These are phyloP conservation scores for Apodemus speciosus DNA, from an alignment of 2,113 vertebrate species.

Conservation along the genomic window DNA sequence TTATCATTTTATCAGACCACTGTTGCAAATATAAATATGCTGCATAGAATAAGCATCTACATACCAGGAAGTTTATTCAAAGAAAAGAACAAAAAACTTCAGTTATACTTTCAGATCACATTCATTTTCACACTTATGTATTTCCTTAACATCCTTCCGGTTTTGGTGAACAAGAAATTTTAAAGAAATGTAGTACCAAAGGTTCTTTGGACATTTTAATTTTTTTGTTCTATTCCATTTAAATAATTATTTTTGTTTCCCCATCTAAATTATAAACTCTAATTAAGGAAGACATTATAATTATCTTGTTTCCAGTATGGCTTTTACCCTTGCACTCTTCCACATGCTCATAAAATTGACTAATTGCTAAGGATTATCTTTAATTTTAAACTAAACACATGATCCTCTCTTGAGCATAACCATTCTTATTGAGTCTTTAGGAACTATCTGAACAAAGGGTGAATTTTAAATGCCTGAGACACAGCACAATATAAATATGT, in stretches of 20 bases:
- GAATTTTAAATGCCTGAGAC: background rate
- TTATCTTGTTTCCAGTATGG: background rate
- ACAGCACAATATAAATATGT: background rate
- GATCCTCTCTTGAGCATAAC: background rate
- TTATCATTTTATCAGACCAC: background rate
- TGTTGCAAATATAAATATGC: background rate
- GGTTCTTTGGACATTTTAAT: background rate
- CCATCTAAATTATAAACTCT: background rate
- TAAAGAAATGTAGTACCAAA: background rate
- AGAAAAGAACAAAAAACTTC: background rate
- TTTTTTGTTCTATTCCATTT: constrained; percentile 8
- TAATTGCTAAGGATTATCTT: background rate
- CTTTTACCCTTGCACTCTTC: background rate
- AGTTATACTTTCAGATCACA: background rate
- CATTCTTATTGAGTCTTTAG: constrained; percentile 7
- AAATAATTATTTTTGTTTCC: background rate
- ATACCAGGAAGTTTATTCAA: background rate
- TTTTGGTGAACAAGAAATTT: constrained; percentile 36
- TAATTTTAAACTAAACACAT: constrained; percentile 10
- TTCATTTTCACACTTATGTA: background rate
- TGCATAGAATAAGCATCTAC: background rate
- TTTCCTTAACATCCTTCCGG: background rate
- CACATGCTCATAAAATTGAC: background rate
- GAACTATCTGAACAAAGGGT: background rate
- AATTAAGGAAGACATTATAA: background rate